Evolutionary conservation across 2,797 vertebrate species (phyloP).

Genomic region (Enteromius paludinosus): DNA sequence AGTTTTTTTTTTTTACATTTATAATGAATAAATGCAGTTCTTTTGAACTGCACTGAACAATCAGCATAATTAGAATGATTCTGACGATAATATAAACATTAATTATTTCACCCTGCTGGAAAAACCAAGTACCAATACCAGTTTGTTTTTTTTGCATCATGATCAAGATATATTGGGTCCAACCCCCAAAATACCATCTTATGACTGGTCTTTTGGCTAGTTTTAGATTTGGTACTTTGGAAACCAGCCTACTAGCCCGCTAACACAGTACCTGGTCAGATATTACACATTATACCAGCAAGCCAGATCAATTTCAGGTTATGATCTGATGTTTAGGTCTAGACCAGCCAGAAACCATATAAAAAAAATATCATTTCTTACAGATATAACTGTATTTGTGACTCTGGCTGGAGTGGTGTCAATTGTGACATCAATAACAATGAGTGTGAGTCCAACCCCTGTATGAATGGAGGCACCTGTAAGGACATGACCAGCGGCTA

Average conservation of each 20-base stretch:
- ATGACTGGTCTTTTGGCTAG: not conserved
- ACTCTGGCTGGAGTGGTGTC: conserved; percentile 91
- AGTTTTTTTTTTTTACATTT: not conserved
- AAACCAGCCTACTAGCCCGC: not conserved
- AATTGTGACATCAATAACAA: conserved; percentile 96
- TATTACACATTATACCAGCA: not conserved
- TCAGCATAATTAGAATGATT: not conserved
- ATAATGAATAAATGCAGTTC: not conserved
- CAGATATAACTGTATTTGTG: conserved; percentile 91
- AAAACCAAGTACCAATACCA: not conserved
- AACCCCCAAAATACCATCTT: not conserved
- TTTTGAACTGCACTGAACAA: not conserved
- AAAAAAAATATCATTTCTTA: conserved; percentile 10
- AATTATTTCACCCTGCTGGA: not conserved
- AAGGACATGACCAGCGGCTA: conserved; percentile 96
- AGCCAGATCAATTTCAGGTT: not conserved
- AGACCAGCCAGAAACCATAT: not conserved
- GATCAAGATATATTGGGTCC: not conserved
- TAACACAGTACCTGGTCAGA: not conserved
- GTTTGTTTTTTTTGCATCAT: not conserved
- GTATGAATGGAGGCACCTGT: conserved; percentile 93
- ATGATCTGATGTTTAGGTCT: not conserved
- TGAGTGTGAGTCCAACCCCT: conserved; percentile 95
- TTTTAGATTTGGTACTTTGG: not conserved
- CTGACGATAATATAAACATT: not conserved